Evolutionary conservation across 2,113 vertebrate genomes (phyloP), one percentile per base, ranked within the genome.

Genomic region (Tachuris rubrigastra): DNA sequence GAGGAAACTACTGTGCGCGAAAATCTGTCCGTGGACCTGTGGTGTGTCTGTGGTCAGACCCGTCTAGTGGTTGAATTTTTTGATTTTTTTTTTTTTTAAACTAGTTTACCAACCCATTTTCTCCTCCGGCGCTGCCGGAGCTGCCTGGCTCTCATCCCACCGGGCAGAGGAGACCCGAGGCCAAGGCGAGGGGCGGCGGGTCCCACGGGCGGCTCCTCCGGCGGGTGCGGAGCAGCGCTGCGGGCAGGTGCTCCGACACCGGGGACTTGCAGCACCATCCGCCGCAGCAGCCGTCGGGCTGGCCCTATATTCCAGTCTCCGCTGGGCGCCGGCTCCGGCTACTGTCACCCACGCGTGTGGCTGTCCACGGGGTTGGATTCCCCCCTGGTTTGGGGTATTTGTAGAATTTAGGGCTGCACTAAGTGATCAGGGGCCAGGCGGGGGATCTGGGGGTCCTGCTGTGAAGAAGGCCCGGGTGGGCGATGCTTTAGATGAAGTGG

Each of bases 71-170:
- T 1, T 30, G n/a, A 31, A n/a, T 12, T 2, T 59, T 35, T 44
- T 18, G 31, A 9, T 27, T 55, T 50, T 6, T 14, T 31, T 52
- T 55, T 24, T 66, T 24, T 66, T 41, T 28, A 1, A 24, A 15
- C 4, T 47, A 47, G 0, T 21, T 84, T 91, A 55, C 41, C 5
- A 27, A 12, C 0, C 1, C 27, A 1, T 15, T 87, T 89, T 56
- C 15, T 44, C 11, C 44, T 25, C 33, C 23, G n/a, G 31, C 6
- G 2, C 13, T 66, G 81, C 37, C 55, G 31, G 27, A 15, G 35
- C 27, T 83, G 67, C 60, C 41, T 8, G 33, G 30, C 17, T 85
- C 9, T 82, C 4, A 1, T 35, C 52, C 9, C 53, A 11, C 18
- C 10, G 37, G n/a, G 47, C 55, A 47, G 41, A 27, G 4, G 44